Evolutionary conservation across 2,888 invertebrate species (phyloP), one percentile per base, ranked within the genome.

Genomic region (Zonitis immaculata): DNA sequence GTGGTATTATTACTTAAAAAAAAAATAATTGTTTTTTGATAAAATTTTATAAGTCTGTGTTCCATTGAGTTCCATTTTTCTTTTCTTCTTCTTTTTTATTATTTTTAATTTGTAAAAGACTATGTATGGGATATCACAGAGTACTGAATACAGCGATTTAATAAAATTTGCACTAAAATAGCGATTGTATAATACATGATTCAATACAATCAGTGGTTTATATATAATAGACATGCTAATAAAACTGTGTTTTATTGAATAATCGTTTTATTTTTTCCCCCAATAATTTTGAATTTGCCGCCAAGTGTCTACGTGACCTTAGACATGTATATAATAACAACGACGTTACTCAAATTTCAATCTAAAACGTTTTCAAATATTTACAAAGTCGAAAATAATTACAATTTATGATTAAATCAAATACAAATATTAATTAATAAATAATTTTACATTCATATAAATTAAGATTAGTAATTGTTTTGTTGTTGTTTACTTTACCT

Each of bases 221-320:
- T 67, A 68, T 64, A 66, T 66, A 65, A n/a, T n/a, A n/a, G 63
- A 66, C 63, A 59, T 63, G 59, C 62, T 64, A 65, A 68, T 66
- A 63, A 61, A 64, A 60, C 60, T 60, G 61, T 63, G 61, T 63
- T 56, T 60, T 57, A 58, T 60, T 55, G 54, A 55, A 47, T 43
- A 11, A 14, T 18, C 14, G 18, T n/a, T 47, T 43, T 22, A 11
- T 51, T 42, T 56, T 43, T 25, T 16, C 30, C 30, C 27, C n/a
- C 11, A 9, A 7, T 8, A 26, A 1, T n/a, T 32, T 50, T 32
- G 35, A 54, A 54, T 49, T 46, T 54, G 14, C 18, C 46, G 20
- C 28, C 30, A 16, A 12, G 16, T 28, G 46, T 6, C 54, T 55
- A 55, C 54, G 54, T 55, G 54, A 55, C 54, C 32, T 25, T 8